phyloP scores from a whole-genome alignment of 2,888 invertebrate genomes.

The Caenorhabditis panamensis region DNA sequence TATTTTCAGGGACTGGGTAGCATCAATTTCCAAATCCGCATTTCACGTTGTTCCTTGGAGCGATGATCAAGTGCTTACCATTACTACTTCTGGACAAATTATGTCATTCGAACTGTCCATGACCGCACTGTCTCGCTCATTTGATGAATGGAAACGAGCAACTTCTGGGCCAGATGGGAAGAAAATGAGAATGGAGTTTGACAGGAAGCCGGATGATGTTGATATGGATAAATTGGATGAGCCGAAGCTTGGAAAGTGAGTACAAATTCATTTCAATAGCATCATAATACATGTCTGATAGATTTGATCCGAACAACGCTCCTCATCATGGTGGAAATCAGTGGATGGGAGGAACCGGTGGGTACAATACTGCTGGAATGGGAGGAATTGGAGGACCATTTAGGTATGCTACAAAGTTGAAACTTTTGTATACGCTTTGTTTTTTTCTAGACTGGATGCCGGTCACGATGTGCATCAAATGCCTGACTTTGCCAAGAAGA shows the following conservation, averaged over 20 bases:
- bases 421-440: not conserved
- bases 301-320: slow-evolving; percentile 82
- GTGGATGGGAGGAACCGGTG: slow-evolving; percentile 95
- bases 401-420: slow-evolving; percentile 11
- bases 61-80: slow-evolving; percentile 83
- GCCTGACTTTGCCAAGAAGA: slow-evolving; percentile 91
- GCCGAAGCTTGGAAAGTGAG: slow-evolving; percentile 91
- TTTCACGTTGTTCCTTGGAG: slow-evolving; percentile 82
- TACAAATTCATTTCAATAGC: not conserved
- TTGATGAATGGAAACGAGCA: slow-evolving; percentile 73
- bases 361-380: slow-evolving; percentile 92
- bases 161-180: slow-evolving; percentile 49
- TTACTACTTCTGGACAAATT: slow-evolving; percentile 84
- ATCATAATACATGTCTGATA: not conserved
- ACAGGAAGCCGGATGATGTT: slow-evolving; percentile 65
- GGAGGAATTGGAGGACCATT: slow-evolving; percentile 90
- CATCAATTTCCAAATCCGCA: slow-evolving; percentile 82
- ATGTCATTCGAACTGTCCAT: slow-evolving; percentile 56
- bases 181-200: slow-evolving; percentile 72
- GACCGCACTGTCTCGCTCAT: slow-evolving; percentile 63
- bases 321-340: slow-evolving; percentile 97
- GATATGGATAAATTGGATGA: slow-evolving; percentile 84
- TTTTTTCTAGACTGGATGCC: slow-evolving; percentile 87
- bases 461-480: slow-evolving; percentile 93
- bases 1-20: slow-evolving; percentile 82